These are phyloP conservation scores for Nibea albiflora DNA, from an alignment of 2,113 vertebrate species.

Conservation along the genomic window DNA sequence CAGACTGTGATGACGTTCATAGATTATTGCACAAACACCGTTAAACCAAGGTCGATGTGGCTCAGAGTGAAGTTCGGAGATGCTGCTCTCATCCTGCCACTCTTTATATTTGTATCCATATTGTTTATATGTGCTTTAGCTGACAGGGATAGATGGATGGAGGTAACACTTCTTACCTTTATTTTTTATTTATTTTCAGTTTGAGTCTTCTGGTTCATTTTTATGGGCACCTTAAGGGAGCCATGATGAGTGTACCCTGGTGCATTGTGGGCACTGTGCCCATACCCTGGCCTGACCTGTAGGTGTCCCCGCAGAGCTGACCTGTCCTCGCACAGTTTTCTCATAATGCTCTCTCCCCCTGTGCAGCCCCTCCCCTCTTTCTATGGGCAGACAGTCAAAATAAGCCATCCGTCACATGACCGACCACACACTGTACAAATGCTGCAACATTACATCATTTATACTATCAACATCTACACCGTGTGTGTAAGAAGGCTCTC, in stretches of 20 bases:
- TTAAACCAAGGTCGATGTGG: neutral
- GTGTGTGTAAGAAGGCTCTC: neutral
- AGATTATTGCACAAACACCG: neutral
- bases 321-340: constrained; percentile 19
- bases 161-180: neutral
- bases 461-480: neutral
- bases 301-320: constrained; percentile 70
- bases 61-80: neutral
- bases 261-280: constrained; percentile 38
- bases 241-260: neutral
- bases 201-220: neutral
- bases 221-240: neutral
- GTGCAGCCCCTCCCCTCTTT: constrained; percentile 21
- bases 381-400: constrained; percentile 53
- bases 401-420: constrained; percentile 49
- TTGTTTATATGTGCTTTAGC: neutral
- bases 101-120: neutral
- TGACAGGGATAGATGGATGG: too few species aligned
- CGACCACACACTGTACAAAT: constrained; percentile 16
- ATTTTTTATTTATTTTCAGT: neutral
- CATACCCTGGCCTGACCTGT: constrained; percentile 50
- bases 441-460: constrained; percentile 69
- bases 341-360: neutral
- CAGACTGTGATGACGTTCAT: neutral
- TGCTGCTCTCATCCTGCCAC: neutral